Evolutionary conservation across 2,797 vertebrate species (phyloP).

Genomic region (Picus viridis): DNA sequence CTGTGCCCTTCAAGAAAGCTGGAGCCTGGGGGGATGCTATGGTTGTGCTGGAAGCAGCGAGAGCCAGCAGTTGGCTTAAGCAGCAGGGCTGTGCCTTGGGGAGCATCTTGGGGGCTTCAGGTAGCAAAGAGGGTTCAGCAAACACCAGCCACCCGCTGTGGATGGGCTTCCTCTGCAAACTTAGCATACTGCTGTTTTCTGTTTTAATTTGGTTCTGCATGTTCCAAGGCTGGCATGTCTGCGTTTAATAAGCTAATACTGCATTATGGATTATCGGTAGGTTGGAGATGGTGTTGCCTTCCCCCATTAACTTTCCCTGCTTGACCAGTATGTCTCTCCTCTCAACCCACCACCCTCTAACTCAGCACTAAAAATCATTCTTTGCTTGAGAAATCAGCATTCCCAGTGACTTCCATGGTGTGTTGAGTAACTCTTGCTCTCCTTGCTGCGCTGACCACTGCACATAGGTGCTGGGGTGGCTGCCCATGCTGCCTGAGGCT

Average conservation of each 20-base stretch:
- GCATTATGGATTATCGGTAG: neutral
- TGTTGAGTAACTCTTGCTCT: neutral
- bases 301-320: slow-evolving; percentile 18
- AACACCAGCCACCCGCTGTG: neutral
- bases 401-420: neutral
- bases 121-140: neutral
- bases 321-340: slow-evolving; percentile 26
- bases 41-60: neutral
- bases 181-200: neutral
- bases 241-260: neutral
- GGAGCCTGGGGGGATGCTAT: neutral
- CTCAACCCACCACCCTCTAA: neutral
- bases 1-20: neutral
- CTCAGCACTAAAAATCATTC: slow-evolving; percentile 4
- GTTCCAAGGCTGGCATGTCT: slow-evolving; percentile 63
- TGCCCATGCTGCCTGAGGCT: neutral
- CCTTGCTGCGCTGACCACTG: neutral
- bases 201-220: slow-evolving; percentile 59
- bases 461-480: fast-evolving
- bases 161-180: neutral
- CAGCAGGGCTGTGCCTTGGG: neutral
- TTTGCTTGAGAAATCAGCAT: slow-evolving; percentile 17
- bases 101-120: neutral
- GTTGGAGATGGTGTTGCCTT: neutral
- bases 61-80: neutral